phyloP scores from a whole-genome alignment of 2,797 vertebrate genomes.

The Notoglanidium macrostoma region DNA sequence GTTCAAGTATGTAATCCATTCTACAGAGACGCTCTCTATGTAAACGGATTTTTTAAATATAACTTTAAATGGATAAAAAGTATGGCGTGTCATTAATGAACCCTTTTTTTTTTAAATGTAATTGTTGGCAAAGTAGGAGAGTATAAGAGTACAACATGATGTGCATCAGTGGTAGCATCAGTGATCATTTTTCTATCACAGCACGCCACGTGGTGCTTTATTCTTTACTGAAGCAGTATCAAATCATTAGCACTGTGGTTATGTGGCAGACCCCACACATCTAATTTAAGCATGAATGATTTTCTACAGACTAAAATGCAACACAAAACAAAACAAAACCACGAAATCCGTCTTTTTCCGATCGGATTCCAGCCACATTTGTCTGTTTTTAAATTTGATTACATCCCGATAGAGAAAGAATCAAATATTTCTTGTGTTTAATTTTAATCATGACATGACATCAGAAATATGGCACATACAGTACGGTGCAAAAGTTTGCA shows the following conservation, averaged over 20 bases:
- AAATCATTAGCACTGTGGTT: neutral
- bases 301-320: neutral
- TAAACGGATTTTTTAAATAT: neutral
- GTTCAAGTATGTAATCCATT: too few relatives aligned
- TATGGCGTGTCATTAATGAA: neutral
- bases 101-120: neutral
- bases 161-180: neutral
- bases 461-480: neutral
- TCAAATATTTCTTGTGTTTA: neutral
- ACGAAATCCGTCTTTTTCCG: neutral
- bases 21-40: neutral
- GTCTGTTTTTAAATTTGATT: neutral
- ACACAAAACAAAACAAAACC: neutral
- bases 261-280: neutral
- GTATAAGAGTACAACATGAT: neutral
- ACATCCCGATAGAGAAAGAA: neutral
- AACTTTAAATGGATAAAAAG: too few relatives aligned
- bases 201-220: neutral
- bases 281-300: neutral
- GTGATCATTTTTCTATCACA: neutral
- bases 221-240: neutral
- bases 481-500: neutral
- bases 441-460: neutral
- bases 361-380: neutral
- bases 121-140: too few relatives aligned